Conservation (phyloP, 2,888 invertebrate genomes). For the Lycia hirtaria region DNA sequence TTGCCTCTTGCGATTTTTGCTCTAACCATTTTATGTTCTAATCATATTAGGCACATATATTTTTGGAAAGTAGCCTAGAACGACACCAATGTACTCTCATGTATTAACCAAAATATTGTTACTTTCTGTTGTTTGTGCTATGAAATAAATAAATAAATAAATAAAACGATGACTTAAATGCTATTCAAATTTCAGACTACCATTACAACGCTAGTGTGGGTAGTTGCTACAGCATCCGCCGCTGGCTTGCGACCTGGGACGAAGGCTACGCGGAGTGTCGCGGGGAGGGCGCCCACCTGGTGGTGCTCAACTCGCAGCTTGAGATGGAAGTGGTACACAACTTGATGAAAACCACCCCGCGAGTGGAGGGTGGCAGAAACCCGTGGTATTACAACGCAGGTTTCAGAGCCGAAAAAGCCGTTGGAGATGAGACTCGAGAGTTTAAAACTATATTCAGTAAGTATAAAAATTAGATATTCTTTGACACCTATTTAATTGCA, state of each 20-base stretch:
- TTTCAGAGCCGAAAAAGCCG: slow-evolving; percentile 55
- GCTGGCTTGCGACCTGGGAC: slow-evolving; percentile 58
- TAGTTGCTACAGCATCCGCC: slow-evolving; percentile 67
- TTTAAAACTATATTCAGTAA: slow-evolving; percentile 72
- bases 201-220: slow-evolving; percentile 49
- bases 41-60: too few relatives aligned
- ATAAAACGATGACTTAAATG: too few relatives aligned
- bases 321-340: slow-evolving; percentile 55
- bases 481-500: too few relatives aligned
- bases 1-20: too few relatives aligned
- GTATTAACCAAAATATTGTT: too few relatives aligned
- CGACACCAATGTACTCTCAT: too few relatives aligned
- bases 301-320: slow-evolving; percentile 61
- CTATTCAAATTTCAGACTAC: slow-evolving; percentile 59
- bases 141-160: too few relatives aligned
- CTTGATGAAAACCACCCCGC: slow-evolving; percentile 42
- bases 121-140: too few relatives aligned
- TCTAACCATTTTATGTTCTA: too few relatives aligned
- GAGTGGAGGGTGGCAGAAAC: slow-evolving; percentile 16
- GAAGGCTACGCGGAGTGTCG: slow-evolving; percentile 64
- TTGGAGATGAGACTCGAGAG: slow-evolving; percentile 46
- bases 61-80: too few relatives aligned
- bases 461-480: too few relatives aligned
- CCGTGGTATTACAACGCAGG: slow-evolving; percentile 64
- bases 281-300: slow-evolving; percentile 61